Base-by-base conservation (phyloP, 2,113 vertebrate genomes). In the Brienomyrus longianalis region DNA sequence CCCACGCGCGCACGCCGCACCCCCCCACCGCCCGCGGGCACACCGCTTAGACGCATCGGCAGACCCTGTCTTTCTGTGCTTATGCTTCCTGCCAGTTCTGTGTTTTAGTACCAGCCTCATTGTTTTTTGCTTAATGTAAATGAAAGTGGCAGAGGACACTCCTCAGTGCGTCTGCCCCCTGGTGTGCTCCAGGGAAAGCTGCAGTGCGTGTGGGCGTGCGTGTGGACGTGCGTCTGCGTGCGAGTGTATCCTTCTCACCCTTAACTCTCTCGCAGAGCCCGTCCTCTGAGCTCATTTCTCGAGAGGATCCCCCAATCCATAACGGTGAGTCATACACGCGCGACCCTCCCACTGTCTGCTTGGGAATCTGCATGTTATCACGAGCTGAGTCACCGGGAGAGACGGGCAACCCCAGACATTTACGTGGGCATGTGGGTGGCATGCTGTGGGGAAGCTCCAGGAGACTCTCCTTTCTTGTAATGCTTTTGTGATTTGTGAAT, bases 301-400 rank as follows among this genome's bases (percentile, higher is more conserved):
- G 93, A 89, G 95, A 94, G 90, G 52, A 13, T 62, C 92, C 94
- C 9, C 91, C 90, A 9, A n/a, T 92, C 0, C 94, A 80, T 90
- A 96, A 94, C 35, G 93, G 96, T 96, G 92, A 94, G 47, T 90
- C 7, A 51, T 5, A 62, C 19, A 90, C 39, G 50, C 35, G 50
- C 1, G 52, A 56, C 47, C 39, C 27, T 66, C 19, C 15, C 0
- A 0, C 74, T 43, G 74, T 19, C 0, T 1, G 2, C n/a, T 2
- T 2, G 5, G 35, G 17, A 80, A 43, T 85, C 45, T 47, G 3
- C 8, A 1, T 27, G 43, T n/a, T 17, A 86, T 86, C 43, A 50
- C 19, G n/a, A 1, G 45, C 13, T 74, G 70, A 77, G 70, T 77
- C 74, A 80, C 35, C 74, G 6, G 74, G 74, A 80, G 5, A 43